A percentile compares a stretch with the other conserved stretches of the same genome.
Evolutionary conservation across 2,888 invertebrate genomes (phyloP).

Genomic region (Agrilus biguttatus): DNA sequence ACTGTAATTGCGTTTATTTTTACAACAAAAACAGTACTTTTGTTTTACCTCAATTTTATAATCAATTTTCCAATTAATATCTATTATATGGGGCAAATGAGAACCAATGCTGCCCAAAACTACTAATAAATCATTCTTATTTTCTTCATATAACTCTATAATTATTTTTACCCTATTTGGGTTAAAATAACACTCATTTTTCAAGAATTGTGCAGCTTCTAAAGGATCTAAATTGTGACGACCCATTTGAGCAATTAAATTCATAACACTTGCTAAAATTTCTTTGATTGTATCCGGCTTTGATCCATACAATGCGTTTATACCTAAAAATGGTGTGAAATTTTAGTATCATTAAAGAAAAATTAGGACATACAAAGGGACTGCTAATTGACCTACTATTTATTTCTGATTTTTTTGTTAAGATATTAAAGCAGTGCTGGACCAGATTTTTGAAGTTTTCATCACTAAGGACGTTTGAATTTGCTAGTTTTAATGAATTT

Average conservation of each 20-base stretch:
- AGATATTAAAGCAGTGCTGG: slow-evolving; percentile 19
- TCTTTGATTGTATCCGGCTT: slow-evolving; percentile 26
- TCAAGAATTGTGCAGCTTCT: slow-evolving; percentile 15
- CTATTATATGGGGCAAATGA: slow-evolving; percentile 38
- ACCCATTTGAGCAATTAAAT: slow-evolving; percentile 21
- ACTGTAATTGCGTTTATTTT: background rate
- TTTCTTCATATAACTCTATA: slow-evolving; percentile 18
- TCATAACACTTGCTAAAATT: slow-evolving; percentile 21
- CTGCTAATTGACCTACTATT: slow-evolving; percentile 14
- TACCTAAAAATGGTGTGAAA: slow-evolving; percentile 14
- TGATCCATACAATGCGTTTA: slow-evolving; percentile 18
- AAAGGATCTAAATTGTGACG: slow-evolving; percentile 18
- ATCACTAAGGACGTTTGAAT: slow-evolving; percentile 16
- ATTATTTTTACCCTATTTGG: slow-evolving; percentile 15
- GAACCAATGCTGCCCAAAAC: slow-evolving; percentile 24
- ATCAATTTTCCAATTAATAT: slow-evolving; percentile 47
- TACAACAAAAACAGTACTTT: too few species aligned
- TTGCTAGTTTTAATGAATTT: slow-evolving; percentile 13
- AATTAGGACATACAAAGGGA: background rate
- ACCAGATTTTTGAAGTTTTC: slow-evolving; percentile 16
- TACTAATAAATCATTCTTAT: slow-evolving; percentile 18
- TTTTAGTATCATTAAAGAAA: background rate
- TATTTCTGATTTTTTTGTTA: slow-evolving; percentile 15
- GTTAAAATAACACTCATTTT: slow-evolving; percentile 18
- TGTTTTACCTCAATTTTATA: slow-evolving; percentile 26